Percentiles rank a stretch among this genome's conserved stretches.
These are phyloP conservation scores for Trilocha varians DNA, from an alignment of 2,888 invertebrate genomes.

Conservation along the genomic window DNA sequence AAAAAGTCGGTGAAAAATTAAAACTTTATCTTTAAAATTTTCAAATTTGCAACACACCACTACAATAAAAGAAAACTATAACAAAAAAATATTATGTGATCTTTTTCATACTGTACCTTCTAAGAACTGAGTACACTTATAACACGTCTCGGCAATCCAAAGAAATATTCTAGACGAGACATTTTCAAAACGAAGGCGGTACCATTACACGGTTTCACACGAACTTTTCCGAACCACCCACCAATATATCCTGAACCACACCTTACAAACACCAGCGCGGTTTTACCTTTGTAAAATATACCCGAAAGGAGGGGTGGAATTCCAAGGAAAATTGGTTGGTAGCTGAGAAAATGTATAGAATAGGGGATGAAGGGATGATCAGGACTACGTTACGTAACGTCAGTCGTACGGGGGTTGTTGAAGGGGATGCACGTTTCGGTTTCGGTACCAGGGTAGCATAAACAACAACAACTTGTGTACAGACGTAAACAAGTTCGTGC, in stretches of 20 bases:
- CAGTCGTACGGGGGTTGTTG: slow-evolving; percentile 49
- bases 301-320: slow-evolving; percentile 19
- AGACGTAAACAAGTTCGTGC: slow-evolving; percentile 50
- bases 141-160: background rate
- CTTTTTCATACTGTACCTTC: background rate
- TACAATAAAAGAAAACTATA: no score
- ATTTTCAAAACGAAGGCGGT: slow-evolving; percentile 41
- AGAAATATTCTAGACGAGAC: background rate
- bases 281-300: background rate
- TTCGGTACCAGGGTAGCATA: slow-evolving; percentile 36
- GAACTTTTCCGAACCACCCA: slow-evolving; percentile 46
- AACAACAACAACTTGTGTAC: slow-evolving; percentile 69
- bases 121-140: background rate
- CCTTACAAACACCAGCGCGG: background rate
- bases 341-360: slow-evolving; percentile 40
- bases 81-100: background rate
- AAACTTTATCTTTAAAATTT: no score
- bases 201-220: slow-evolving; percentile 32
- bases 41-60: no score
- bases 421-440: slow-evolving; percentile 37
- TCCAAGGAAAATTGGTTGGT: slow-evolving; percentile 25
- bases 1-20: no score
- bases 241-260: slow-evolving; percentile 28
- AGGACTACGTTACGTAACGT: slow-evolving; percentile 64
- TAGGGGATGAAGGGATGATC: slow-evolving; percentile 42